Percentiles rank a stretch among this genome's conserved stretches.
These are phyloP conservation scores for Tubulanus polymorphus DNA, from an alignment of 2,888 invertebrate genomes.

Conservation along the genomic window DNA sequence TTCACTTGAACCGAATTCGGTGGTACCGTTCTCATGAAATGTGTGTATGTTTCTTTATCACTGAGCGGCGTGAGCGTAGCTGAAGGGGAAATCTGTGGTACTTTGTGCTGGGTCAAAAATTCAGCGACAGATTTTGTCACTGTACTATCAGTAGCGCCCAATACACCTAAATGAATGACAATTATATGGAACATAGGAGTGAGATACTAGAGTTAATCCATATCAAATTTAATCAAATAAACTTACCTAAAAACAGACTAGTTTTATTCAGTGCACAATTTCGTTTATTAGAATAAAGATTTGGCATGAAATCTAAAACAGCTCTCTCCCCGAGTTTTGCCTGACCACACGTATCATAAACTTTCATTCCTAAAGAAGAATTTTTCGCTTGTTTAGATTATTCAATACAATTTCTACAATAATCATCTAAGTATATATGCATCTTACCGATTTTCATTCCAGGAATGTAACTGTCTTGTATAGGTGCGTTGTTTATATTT, in stretches of 20 bases:
- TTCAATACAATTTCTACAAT: too few species aligned
- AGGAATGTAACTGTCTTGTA: constrained; percentile 45
- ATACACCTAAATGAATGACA: constrained; percentile 52
- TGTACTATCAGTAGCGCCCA: constrained; percentile 59
- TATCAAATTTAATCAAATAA: not conserved
- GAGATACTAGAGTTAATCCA: not conserved
- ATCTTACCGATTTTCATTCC: constrained; percentile 45
- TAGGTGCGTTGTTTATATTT: constrained; percentile 27
- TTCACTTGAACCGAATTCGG: constrained; percentile 25
- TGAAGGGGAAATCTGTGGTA: constrained; percentile 54
- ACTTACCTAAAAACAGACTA: constrained; percentile 18
- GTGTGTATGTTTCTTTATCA: constrained; percentile 33
- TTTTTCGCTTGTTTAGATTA: too few species aligned
- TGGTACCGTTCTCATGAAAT: constrained; percentile 35
- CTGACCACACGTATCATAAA: constrained; percentile 34
- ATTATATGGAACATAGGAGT: not conserved
- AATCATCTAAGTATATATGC: too few species aligned
- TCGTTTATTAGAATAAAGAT: constrained; percentile 21
- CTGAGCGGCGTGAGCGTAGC: constrained; percentile 27
- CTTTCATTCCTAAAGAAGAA: constrained; percentile 32
- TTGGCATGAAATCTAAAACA: constrained; percentile 32
- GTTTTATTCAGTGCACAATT: constrained; percentile 24
- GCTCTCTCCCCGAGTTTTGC: constrained; percentile 23
- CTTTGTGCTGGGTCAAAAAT: constrained; percentile 56
- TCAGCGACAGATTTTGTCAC: constrained; percentile 59